Base-by-base conservation (phyloP, 37 sponge, comb jelly and placozoan species). In the Ianthella basta region DNA sequence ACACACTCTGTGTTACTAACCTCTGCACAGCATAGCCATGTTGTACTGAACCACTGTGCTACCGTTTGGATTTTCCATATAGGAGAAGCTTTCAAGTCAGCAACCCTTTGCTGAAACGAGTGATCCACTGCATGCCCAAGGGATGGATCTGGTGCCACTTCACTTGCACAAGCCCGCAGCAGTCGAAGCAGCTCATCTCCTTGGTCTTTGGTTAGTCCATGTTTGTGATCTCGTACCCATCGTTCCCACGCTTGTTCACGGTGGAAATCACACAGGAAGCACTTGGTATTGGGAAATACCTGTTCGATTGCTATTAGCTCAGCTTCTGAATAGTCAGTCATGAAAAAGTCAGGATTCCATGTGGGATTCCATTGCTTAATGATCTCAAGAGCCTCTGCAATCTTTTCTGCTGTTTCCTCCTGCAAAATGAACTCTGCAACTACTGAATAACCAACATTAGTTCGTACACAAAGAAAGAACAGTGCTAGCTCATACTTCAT, bases 241-340 rank as follows among this genome's bases (percentile, higher is more conserved):
- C 88, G 73, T 55, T 57, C 74, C 88, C 88, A 87, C 10, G 68
- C 24, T 78, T 87, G 88, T 54, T 82, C 83, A 23, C 83, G 50
- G 78, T 87, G 88, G 54, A 82, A 87, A 44, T 87, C 88, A 73
- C 88, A 87, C 34, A 87, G 75, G 53, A 72, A 87, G 33, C 55
- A 50, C 24, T 33, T 41, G 0, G 82, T 63, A 2, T 15, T n/a
- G 29, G 82, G 83, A 72, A 82, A 82, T 15, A 55, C 29, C 4
- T 77, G 29, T 27, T 30, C 39, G 37, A 87, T 56, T 24, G 88
- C 73, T 14, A 12, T 33, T 15, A 59, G 25, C 35, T 86, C 87
- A 55, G 81, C 87, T 23, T 80, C 81, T 30, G 87, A 86, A 72
- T 86, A 80, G 37, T 86, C 87, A 15, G 40, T 67, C 70, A 86